Percentiles rank a stretch among this genome's conserved stretches.
Conservation (phyloP, 2,797 vertebrate species). For the Clarias pachynema region DNA sequence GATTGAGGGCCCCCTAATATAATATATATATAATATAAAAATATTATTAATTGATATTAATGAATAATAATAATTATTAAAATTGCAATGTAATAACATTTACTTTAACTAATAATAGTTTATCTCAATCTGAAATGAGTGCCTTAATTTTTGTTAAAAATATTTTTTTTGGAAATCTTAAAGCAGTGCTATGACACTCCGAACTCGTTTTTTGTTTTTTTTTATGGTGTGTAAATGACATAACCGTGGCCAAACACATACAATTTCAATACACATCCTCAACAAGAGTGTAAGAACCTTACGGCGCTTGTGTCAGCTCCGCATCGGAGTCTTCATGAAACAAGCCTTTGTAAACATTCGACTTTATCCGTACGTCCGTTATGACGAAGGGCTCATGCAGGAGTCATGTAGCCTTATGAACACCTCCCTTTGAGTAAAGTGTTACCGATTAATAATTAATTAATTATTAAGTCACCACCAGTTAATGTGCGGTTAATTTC, state of each 20-base stretch:
- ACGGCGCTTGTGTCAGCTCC: not conserved
- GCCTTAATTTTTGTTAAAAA: not conserved
- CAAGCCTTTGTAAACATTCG: not conserved
- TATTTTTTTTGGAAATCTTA: not conserved
- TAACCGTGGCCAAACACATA: too few species aligned
- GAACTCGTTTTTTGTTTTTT: not conserved
- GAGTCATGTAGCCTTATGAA: not conserved
- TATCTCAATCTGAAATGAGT: not conserved
- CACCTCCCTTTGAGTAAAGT: not conserved
- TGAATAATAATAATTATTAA: too few species aligned
- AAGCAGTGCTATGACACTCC: too few species aligned
- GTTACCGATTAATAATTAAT: slow-evolving; percentile 25
- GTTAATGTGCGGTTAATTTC: slow-evolving; percentile 23
- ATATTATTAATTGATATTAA: too few species aligned
- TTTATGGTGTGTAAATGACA: not conserved
- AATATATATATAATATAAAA: too few species aligned
- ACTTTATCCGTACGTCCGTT: not conserved
- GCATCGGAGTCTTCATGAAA: not conserved
- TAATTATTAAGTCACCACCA: slow-evolving; percentile 63
- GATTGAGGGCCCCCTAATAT: too few species aligned
- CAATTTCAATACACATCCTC: too few species aligned
- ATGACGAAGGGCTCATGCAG: not conserved
- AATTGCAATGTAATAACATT: not conserved
- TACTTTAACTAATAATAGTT: not conserved
- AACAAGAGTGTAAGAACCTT: not conserved